Evolutionary conservation across 64 coral and sea anemone genomes (phyloP).

Genomic region (Pocillopora damicornis): DNA sequence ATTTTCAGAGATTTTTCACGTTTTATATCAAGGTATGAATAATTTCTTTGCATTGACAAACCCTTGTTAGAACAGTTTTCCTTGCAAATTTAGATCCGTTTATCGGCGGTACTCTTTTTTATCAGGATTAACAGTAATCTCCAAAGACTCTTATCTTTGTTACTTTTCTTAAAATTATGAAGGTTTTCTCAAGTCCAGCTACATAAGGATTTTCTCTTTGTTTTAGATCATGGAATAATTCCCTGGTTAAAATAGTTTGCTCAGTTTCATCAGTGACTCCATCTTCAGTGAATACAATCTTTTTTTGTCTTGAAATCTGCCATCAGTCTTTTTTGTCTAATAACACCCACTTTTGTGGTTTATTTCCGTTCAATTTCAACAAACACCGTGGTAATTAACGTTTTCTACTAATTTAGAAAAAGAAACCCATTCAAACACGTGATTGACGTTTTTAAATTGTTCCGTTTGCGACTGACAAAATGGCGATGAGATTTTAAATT

Average conservation of each 20-base stretch:
- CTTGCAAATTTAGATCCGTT: background rate
- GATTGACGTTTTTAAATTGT: background rate
- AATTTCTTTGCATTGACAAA: background rate
- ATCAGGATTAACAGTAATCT: background rate
- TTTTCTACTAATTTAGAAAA: background rate
- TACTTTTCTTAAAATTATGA: background rate
- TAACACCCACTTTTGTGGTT: background rate
- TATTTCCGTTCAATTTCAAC: background rate
- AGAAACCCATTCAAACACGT: background rate
- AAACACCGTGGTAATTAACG: slow-evolving; percentile 6
- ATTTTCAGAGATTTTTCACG: no score
- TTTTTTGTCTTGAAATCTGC: background rate
- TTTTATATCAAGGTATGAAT: no score
- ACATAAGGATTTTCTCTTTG: background rate
- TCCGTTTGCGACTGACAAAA: background rate
- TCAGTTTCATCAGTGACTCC: background rate
- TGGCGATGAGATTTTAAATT: background rate
- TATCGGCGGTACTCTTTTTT: background rate
- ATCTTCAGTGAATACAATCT: background rate
- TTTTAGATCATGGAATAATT: background rate
- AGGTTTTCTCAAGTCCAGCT: background rate
- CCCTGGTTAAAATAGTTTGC: background rate
- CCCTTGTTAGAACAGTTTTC: background rate
- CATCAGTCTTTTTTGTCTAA: background rate
- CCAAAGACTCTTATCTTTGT: background rate